phyloP scores from a whole-genome alignment of 2,797 vertebrate species.

The Rousettus madagascariensis region DNA sequence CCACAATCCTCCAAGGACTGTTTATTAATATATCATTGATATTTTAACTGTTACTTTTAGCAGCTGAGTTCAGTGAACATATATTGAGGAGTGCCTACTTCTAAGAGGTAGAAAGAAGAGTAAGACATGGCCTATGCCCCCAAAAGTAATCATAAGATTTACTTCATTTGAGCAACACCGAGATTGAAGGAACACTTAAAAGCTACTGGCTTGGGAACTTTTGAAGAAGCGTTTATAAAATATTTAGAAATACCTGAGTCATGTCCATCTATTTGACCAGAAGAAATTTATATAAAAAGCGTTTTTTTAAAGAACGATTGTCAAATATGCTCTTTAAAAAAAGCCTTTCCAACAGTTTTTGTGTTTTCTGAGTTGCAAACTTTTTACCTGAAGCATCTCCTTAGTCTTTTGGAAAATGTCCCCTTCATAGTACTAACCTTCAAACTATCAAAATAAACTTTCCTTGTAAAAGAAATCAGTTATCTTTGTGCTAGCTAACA shows the following conservation, averaged over 20 bases:
- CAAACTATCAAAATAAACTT: not conserved
- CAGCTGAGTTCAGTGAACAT: not conserved
- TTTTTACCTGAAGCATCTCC: slow-evolving; percentile 16
- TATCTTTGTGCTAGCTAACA: not conserved
- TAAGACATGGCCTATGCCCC: not conserved
- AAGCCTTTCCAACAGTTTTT: not conserved
- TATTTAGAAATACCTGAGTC: slow-evolving; percentile 23
- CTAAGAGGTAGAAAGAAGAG: not conserved
- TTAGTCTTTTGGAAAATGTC: slow-evolving; percentile 10
- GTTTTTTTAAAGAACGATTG: not conserved
- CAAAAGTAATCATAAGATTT: not conserved
- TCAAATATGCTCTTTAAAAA: not conserved
- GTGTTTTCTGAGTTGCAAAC: slow-evolving; percentile 10
- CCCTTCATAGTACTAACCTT: not conserved
- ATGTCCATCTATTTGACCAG: not conserved
- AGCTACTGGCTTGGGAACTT: slow-evolving; percentile 2
- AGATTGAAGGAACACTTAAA: not conserved
- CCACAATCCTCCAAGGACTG: not conserved
- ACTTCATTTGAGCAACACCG: not conserved
- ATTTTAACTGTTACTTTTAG: not conserved
- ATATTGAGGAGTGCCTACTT: not conserved
- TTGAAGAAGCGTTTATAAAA: slow-evolving; percentile 17
- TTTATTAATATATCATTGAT: not conserved
- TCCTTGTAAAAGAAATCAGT: not conserved
- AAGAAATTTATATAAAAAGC: not conserved